Evolutionary conservation across 2,888 invertebrate genomes (phyloP), one percentile per base, ranked within the genome.

Genomic region (Chymomyza procnemis): DNA sequence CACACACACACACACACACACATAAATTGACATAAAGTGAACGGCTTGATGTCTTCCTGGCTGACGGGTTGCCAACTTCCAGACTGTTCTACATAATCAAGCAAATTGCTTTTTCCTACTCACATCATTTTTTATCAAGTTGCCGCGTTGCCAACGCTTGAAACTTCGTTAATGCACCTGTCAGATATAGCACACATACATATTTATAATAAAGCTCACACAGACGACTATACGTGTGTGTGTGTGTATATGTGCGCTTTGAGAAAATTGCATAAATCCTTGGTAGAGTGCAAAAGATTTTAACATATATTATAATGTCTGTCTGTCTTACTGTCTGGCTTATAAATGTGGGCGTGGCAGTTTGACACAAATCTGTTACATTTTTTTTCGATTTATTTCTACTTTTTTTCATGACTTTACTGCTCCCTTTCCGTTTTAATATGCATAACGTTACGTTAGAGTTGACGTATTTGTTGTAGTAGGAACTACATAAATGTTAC

Each of bases 141-240:
- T 63, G 58, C 12, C 55, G 26, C 60, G 56, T 48, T 63, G 64
- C 54, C 21, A 21, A 21, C 55, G 50, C 65, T 66, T 66, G 71
- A 70, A 83, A 82, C 84, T 82, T 82, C 84, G 82, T 82, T 82
- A 82, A 82, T 82, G 86, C 82, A 87, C 88, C 82, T 87, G 82
- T 83, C 82, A 87, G 84, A 85, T 74, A 76, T 80, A 76, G 73
- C 73, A 79, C 70, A 78, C 79, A 57, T 50, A 50, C 34, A 41
- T 41, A 41, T 41, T 12, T 41, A 41, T 41, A 12, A 41, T 41
- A 41, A 12, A 30, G n/a, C 30, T 30, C 50, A 26, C 26, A 6
- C 1, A 6, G 26, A 6, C 26, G 73, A 79, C 74, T 82, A 69
- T 87, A 73, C 77, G 79, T 77, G 80, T 82, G 58, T 65, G 52